Evolutionary conservation across 1,140 invertebrate species (phyloP).

Genomic region (Dendroctonus valens): DNA sequence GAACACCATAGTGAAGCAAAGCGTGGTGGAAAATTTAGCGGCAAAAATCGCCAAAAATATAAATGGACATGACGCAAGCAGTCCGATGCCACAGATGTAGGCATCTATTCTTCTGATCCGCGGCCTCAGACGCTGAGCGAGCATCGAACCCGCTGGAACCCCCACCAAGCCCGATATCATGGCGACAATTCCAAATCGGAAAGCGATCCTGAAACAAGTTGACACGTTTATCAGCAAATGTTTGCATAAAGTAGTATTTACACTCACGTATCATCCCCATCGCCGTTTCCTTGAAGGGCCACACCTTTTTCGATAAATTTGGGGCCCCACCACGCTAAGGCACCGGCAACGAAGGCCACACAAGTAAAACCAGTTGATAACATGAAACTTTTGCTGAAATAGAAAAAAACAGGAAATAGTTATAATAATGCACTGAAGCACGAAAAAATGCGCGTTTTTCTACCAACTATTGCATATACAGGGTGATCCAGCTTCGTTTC

Average conservation of each 20-base stretch:
- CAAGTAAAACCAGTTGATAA: slow-evolving; percentile 95
- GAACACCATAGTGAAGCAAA: slow-evolving; percentile 78
- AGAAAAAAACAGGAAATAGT: background rate
- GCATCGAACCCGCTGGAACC: slow-evolving; percentile 82
- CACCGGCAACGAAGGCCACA: slow-evolving; percentile 94
- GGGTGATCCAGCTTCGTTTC: no score
- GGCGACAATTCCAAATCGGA: slow-evolving; percentile 90
- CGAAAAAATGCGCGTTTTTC: no score
- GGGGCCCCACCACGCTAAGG: slow-evolving; percentile 95
- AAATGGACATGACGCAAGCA: slow-evolving; percentile 82
- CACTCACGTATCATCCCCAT: slow-evolving; percentile 61
- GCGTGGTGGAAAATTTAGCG: slow-evolving; percentile 59
- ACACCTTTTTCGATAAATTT: slow-evolving; percentile 79
- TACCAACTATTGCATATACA: no score
- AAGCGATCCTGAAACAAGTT: slow-evolving; percentile 66
- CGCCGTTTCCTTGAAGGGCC: slow-evolving; percentile 59
- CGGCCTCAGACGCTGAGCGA: slow-evolving; percentile 71
- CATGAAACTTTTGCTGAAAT: slow-evolving; percentile 86
- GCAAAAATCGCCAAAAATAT: slow-evolving; percentile 74
- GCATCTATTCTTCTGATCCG: slow-evolving; percentile 77
- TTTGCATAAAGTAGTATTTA: background rate
- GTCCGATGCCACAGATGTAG: slow-evolving; percentile 85
- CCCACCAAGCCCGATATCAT: slow-evolving; percentile 91
- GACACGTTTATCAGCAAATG: background rate
- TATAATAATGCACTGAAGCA: no score